Evolutionary conservation across 2,888 invertebrate genomes (phyloP).

Genomic region (Drosophila yooni): DNA sequence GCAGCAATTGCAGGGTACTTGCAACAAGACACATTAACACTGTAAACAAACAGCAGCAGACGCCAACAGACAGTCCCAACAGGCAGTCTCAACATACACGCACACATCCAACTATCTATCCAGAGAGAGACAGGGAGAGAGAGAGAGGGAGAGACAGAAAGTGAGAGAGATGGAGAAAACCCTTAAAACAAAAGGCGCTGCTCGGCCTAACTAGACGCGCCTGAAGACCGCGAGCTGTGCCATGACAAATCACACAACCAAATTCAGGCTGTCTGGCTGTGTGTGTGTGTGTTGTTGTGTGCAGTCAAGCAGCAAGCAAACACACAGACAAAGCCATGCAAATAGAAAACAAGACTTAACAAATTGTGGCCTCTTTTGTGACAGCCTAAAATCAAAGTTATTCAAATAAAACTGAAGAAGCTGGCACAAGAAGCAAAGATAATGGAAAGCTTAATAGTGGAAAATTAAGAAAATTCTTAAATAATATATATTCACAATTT

Average conservation of each 20-base stretch:
- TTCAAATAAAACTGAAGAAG: background rate
- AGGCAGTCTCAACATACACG: constrained; percentile 4
- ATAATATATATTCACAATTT: background rate
- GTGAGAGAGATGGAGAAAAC: background rate
- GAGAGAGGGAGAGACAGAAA: background rate
- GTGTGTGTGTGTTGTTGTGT: constrained; percentile 38
- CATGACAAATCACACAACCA: constrained; percentile 65
- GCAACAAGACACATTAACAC: constrained; percentile 64
- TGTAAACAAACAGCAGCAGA: constrained; percentile 22
- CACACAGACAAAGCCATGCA: constrained; percentile 6
- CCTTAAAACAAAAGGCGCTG: constrained; percentile 21
- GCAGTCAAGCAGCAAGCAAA: constrained; percentile 58
- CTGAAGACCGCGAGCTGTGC: constrained; percentile 51
- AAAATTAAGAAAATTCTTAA: background rate
- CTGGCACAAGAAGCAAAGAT: background rate
- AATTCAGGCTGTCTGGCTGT: constrained; percentile 26
- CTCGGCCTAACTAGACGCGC: constrained; percentile 28
- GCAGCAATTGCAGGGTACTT: constrained; percentile 21
- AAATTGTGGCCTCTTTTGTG: background rate
- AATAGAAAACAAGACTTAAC: too few species aligned
- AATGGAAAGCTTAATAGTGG: background rate
- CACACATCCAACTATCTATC: background rate
- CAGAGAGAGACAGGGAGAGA: background rate
- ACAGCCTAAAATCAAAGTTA: background rate
- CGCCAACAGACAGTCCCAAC: constrained; percentile 17